phyloP scores from a whole-genome alignment of 2,888 invertebrate species.

The Eupelmus urozonus region DNA sequence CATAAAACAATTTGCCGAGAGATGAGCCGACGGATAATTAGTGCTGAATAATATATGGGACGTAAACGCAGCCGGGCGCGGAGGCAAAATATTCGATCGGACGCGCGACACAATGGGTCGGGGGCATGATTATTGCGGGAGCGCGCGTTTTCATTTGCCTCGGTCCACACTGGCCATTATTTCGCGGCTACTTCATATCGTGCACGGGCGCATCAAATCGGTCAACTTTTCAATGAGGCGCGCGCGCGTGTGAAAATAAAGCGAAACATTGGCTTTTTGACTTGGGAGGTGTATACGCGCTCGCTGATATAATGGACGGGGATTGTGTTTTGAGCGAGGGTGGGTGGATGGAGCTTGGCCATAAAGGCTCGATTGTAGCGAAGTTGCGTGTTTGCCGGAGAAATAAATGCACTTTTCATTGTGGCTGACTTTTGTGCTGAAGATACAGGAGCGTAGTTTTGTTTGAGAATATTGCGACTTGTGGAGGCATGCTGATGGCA shows the following conservation, averaged over 20 bases:
- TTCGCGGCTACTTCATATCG: too few species aligned
- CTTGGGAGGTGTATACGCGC: too few species aligned
- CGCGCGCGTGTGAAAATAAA: neutral
- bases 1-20: neutral
- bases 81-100: neutral
- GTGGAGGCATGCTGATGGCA: too few species aligned
- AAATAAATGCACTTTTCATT: conserved; percentile 17
- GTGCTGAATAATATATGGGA: conserved; percentile 47
- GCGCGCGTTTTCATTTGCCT: neutral
- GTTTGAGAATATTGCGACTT: too few species aligned
- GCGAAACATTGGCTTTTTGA: conserved; percentile 4
- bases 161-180: neutral
- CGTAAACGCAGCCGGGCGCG: neutral
- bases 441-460: neutral
- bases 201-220: too few species aligned
- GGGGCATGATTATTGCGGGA: neutral
- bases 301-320: too few species aligned
- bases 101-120: neutral
- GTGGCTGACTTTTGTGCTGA: neutral
- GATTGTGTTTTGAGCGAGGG: too few species aligned
- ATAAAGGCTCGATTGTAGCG: too few species aligned
- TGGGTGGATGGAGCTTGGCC: too few species aligned
- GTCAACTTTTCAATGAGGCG: neutral
- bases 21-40: conserved; percentile 42
- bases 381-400: neutral